Evolutionary conservation across 2,797 vertebrate genomes (phyloP).

Genomic region (Furcifer pardalis): DNA sequence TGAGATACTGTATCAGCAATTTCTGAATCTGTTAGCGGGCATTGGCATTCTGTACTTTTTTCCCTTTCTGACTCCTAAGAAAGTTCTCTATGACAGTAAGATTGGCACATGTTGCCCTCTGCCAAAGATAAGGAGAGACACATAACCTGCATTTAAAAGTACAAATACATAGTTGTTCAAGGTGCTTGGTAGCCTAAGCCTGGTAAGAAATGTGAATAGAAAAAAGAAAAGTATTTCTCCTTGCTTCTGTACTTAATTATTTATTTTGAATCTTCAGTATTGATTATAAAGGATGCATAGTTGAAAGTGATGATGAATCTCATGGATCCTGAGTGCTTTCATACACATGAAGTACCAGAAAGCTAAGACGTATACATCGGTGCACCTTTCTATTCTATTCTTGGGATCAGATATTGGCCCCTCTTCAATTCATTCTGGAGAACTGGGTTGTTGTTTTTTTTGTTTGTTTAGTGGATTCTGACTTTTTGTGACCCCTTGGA

Average conservation of each 20-base stretch:
- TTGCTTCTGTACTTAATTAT: neutral
- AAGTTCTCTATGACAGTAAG: neutral
- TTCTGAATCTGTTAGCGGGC: neutral
- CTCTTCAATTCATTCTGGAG: neutral
- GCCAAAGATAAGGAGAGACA: neutral
- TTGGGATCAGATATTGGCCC: neutral
- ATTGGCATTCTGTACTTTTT: neutral
- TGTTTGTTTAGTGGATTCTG: no score
- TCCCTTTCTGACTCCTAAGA: neutral
- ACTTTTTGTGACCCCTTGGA: no score
- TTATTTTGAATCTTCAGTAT: no score
- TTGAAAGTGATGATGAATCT: neutral
- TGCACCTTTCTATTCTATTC: neutral
- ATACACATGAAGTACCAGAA: no score
- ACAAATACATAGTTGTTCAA: slow-evolving; percentile 19
- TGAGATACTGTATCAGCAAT: neutral
- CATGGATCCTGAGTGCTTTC: neutral
- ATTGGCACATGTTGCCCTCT: neutral
- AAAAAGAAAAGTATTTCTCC: neutral
- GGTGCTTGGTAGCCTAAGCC: neutral
- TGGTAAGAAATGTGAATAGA: neutral
- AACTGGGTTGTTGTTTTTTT: no score
- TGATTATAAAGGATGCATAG: neutral
- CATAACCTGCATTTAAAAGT: neutral
- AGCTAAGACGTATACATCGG: no score